These are phyloP conservation scores for Agapornis canus DNA, from an alignment of 2,797 vertebrate genomes.

Conservation along the genomic window DNA sequence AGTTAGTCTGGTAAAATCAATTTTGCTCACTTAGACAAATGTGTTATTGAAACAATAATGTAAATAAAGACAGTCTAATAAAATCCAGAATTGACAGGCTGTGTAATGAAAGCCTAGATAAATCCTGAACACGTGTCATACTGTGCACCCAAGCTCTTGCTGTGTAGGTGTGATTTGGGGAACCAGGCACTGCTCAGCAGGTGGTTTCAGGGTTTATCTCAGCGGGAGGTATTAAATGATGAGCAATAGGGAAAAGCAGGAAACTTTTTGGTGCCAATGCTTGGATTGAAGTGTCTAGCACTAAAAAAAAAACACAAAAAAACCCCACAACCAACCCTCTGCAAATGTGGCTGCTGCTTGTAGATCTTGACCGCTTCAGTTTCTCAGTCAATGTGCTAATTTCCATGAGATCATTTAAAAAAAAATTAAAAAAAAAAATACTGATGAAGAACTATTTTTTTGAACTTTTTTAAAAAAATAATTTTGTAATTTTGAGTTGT, in stretches of 20 bases:
- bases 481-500: not conserved
- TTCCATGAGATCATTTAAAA: not conserved
- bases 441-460: not conserved
- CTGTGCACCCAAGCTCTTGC: fast-evolving
- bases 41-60: not conserved
- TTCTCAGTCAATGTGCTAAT: not conserved
- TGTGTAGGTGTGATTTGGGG: not conserved
- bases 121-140: fast-evolving
- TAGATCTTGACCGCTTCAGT: not conserved
- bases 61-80: not conserved
- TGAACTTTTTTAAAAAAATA: not conserved
- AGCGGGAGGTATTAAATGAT: not conserved
- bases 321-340: not conserved
- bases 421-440: not conserved
- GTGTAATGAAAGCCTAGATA: not conserved
- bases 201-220: not conserved
- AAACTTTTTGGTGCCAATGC: not conserved
- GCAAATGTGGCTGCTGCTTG: not conserved
- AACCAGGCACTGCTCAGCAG: not conserved
- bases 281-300: not conserved
- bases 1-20: not conserved
- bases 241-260: not conserved
- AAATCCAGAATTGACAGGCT: not conserved
- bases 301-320: not conserved
- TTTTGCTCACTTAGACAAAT: not conserved